Conservation (phyloP, 2,888 invertebrate species). For the Acanthococcus lagerstroemiae region DNA sequence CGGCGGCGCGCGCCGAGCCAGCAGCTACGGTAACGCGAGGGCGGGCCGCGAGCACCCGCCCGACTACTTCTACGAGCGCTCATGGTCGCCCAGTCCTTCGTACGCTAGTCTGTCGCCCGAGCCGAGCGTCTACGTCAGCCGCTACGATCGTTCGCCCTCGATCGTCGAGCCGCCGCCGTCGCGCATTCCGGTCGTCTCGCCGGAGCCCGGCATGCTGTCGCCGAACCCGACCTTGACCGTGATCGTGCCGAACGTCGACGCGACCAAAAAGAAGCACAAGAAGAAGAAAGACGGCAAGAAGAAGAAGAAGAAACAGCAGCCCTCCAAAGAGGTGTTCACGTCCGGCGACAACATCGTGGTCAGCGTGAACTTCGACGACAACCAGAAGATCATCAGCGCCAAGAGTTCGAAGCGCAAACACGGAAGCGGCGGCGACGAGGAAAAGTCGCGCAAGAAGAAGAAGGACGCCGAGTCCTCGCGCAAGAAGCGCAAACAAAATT, state of each 20-base stretch:
- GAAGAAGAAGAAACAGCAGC: slow-evolving; percentile 42
- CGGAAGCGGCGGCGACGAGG: slow-evolving; percentile 43
- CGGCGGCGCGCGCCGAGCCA: background rate
- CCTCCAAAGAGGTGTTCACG: slow-evolving; percentile 80
- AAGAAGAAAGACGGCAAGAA: slow-evolving; percentile 44
- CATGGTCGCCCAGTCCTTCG: slow-evolving; percentile 40
- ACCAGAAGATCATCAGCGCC: slow-evolving; percentile 35
- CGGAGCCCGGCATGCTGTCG: background rate
- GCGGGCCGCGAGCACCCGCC: background rate
- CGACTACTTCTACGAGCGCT: slow-evolving; percentile 31
- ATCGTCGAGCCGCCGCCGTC: slow-evolving; percentile 34
- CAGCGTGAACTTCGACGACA: slow-evolving; percentile 67
- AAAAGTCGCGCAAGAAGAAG: slow-evolving; percentile 35
- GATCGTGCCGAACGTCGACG: slow-evolving; percentile 48
- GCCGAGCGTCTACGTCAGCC: slow-evolving; percentile 6
- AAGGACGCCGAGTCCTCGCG: slow-evolving; percentile 23
- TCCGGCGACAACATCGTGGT: slow-evolving; percentile 88
- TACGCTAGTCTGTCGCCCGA: slow-evolving; percentile 14
- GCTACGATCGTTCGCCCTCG: slow-evolving; percentile 13
- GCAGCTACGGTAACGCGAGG: background rate
- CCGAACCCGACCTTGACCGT: slow-evolving; percentile 46
- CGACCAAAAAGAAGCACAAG: slow-evolving; percentile 45
- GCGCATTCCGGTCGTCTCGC: background rate
- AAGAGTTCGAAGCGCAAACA: slow-evolving; percentile 42
- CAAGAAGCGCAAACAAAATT: slow-evolving; percentile 36